Conservation (phyloP, 2,113 vertebrate species). For the Elgaria multicarinata region DNA sequence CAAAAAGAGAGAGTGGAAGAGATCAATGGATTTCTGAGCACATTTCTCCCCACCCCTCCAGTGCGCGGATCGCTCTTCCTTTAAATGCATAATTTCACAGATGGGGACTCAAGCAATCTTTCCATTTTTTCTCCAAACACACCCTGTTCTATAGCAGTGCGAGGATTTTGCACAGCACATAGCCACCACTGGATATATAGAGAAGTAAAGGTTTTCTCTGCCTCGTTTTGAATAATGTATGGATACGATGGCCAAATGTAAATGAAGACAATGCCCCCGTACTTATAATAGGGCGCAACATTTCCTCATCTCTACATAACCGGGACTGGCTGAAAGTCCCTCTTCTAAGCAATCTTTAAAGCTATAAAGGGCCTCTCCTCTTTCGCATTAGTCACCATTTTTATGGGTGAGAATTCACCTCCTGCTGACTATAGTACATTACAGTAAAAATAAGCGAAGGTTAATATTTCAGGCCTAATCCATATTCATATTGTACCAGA, state of each 20-base stretch:
- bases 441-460: not conserved
- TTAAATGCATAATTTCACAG: slow-evolving; percentile 44
- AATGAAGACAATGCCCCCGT: not conserved
- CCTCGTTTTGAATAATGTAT: not conserved
- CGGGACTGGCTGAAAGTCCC: not conserved
- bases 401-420: not conserved
- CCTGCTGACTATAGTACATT: not conserved
- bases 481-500: not conserved
- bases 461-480: not conserved
- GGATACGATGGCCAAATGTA: not conserved
- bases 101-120: slow-evolving; percentile 3
- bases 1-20: not conserved
- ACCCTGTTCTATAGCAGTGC: not conserved
- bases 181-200: not conserved
- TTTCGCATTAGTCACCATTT: not conserved
- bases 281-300: not conserved
- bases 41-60: not conserved
- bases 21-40: not conserved
- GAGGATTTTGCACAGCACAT: not conserved
- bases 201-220: not conserved
- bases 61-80: slow-evolving; percentile 31
- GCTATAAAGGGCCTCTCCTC: not conserved
- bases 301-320: not conserved
- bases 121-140: not conserved
- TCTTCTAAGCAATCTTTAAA: not conserved